phyloP scores from a whole-genome alignment of 2,888 invertebrate genomes.

The Teinopalpus imperialis region DNA sequence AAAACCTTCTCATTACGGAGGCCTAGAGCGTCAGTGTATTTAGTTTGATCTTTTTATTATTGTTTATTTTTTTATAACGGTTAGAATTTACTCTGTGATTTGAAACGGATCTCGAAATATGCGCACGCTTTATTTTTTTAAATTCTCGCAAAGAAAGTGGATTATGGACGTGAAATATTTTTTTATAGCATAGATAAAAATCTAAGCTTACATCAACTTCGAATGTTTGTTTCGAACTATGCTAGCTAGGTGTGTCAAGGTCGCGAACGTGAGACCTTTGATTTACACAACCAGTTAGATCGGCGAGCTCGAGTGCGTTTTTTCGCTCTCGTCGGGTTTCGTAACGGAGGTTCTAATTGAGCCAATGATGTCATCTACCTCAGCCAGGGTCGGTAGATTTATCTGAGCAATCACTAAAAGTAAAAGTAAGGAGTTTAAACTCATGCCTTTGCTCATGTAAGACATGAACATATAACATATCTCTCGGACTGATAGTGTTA shows the following conservation, averaged over 20 bases:
- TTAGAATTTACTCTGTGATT: background rate
- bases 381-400: conserved; percentile 10
- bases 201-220: conserved; percentile 6
- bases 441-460: too few relatives aligned
- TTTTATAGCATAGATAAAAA: conserved; percentile 1
- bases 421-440: too few relatives aligned
- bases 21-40: conserved; percentile 6
- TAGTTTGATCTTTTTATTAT: conserved; percentile 12
- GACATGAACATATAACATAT: too few relatives aligned
- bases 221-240: conserved; percentile 32
- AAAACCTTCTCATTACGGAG: conserved; percentile 20
- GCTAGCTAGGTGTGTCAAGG: conserved; percentile 55
- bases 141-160: background rate
- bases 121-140: background rate
- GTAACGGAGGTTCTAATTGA: conserved; percentile 24
- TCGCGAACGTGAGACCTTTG: conserved; percentile 38
- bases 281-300: conserved; percentile 44
- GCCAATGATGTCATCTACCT: conserved; percentile 18
- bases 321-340: conserved; percentile 24
- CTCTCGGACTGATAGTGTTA: background rate
- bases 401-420: background rate
- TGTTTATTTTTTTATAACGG: conserved; percentile 8
- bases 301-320: conserved; percentile 17
- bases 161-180: background rate
- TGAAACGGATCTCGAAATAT: background rate